These are phyloP conservation scores for Craseonycteris thonglongyai DNA, from an alignment of 2,113 vertebrate genomes.

Conservation along the genomic window DNA sequence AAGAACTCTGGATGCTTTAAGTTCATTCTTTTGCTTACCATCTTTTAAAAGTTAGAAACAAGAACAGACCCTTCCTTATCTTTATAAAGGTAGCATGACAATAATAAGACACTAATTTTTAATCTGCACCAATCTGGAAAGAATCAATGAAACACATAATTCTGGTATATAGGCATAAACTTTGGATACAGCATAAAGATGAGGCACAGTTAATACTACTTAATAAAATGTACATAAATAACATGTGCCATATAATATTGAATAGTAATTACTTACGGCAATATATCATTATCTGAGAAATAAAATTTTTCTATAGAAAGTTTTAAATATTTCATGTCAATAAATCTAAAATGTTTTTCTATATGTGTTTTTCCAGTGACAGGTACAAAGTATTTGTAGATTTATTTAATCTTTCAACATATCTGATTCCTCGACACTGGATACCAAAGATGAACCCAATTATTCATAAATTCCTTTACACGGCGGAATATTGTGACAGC, in stretches of 20 bases:
- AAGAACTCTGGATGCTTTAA: background rate
- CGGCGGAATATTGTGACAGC: conserved; percentile 92
- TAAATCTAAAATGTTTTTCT: conserved; percentile 17
- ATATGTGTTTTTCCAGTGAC: conserved; percentile 82
- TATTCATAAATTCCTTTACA: conserved; percentile 92
- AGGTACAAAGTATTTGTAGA: conserved; percentile 99
- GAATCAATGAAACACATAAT: background rate
- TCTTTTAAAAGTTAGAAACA: background rate
- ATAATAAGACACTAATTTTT: background rate
- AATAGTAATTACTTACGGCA: background rate
- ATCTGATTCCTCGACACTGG: conserved; percentile 93
- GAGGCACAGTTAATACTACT: background rate
- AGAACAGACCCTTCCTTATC: background rate
- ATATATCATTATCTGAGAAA: background rate
- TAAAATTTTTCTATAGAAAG: background rate
- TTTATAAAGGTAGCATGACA: background rate
- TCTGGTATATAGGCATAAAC: background rate
- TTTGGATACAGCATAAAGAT: background rate
- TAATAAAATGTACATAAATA: background rate
- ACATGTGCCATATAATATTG: background rate
- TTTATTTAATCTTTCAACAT: conserved; percentile 95
- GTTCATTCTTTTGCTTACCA: background rate
- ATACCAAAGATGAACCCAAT: conserved; percentile 92
- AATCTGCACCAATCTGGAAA: background rate
- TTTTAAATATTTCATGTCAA: background rate